Evolutionary conservation across 2,888 invertebrate genomes (phyloP), one percentile per base, ranked within the genome.

Genomic region (Marasmarcha lunaedactyla): DNA sequence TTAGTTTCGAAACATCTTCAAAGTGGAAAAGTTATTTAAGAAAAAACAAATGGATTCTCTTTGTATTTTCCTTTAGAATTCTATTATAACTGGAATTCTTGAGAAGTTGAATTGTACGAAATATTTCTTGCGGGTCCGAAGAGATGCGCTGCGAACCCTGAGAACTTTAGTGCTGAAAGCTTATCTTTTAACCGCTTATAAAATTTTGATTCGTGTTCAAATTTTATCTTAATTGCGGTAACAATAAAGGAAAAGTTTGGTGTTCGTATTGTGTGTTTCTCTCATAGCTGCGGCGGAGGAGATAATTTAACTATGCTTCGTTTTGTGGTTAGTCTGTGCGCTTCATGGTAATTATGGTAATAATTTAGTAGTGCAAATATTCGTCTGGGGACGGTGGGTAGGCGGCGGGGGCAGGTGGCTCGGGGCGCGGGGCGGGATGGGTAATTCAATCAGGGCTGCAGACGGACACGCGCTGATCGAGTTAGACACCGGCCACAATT

Each of bases 401-500:
- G 30, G 4, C 4, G 11, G 45, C 44, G 45, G 44, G 34, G 44
- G 50, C 45, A 49, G 44, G 47, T 44, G 45, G 54, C 57, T 51
- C 60, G 49, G 56, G 57, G 61, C 59, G 57, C 61, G 30, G 30
- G 2, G 25, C 5, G 25, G 25, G 25, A 9, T 5, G 25, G 9
- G 30, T 78, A 76, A 81, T 76, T 74, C 59, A 74, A 78, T 78
- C 68, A 71, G 71, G 59, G 63, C 55, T 63, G 69, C 71, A 70
- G 71, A 73, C 73, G 71, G 76, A 73, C 74, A 68, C 64, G 64
- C 63, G 68, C 55, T 62, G 70, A 81, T 78, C 74, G 74, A 73
- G 79, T 79, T 79, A 79, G 72, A 72, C 68, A 73, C 63, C 71
- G 70, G 60, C 78, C 79, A 77, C 79, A 78, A 81, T 79, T 79